These are phyloP conservation scores for Drosophila murphyi DNA, from an alignment of 1,140 invertebrate genomes.

Conservation along the genomic window DNA sequence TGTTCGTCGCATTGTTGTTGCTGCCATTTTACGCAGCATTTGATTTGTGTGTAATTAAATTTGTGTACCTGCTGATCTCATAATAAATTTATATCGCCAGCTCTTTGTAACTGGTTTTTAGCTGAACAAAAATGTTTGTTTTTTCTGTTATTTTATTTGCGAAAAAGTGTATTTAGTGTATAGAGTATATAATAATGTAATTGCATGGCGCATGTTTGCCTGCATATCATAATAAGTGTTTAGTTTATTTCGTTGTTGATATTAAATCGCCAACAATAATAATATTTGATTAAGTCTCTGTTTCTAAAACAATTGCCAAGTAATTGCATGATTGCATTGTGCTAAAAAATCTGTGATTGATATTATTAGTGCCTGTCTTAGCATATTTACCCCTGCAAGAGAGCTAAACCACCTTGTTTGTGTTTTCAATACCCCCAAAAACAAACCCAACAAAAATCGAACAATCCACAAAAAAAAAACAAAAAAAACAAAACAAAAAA, in stretches of 20 bases:
- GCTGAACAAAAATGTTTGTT: constrained; percentile 28
- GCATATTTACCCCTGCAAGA: constrained; percentile 47
- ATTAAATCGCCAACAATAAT: constrained; percentile 44
- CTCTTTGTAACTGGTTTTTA: constrained; percentile 35
- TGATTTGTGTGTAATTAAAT: constrained; percentile 71
- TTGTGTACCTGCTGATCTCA: constrained; percentile 52
- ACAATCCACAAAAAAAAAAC: constrained; percentile 12
- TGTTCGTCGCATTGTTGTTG: constrained; percentile 41
- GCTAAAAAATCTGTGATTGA: constrained; percentile 30
- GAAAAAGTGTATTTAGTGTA: constrained; percentile 16
- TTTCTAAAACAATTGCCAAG: constrained; percentile 35
- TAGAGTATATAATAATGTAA: constrained; percentile 4
- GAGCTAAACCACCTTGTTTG: constrained; percentile 71
- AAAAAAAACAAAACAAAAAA: too few relatives aligned
- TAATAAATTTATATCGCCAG: constrained; percentile 51
- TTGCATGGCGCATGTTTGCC: constrained; percentile 51
- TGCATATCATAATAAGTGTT: constrained; percentile 37
- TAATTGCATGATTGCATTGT: constrained; percentile 70
- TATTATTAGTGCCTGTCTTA: constrained; percentile 38
- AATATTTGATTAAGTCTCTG: constrained; percentile 51
- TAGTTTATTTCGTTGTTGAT: constrained; percentile 38
- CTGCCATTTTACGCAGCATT: constrained; percentile 35
- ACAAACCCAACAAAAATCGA: constrained; percentile 15
- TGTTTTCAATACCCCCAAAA: constrained; percentile 47
- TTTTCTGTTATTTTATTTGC: constrained; percentile 13